Percentiles rank a stretch among this genome's conserved stretches.
phyloP scores from a whole-genome alignment of 1,140 invertebrate genomes.

The Eupeodes corollae region DNA sequence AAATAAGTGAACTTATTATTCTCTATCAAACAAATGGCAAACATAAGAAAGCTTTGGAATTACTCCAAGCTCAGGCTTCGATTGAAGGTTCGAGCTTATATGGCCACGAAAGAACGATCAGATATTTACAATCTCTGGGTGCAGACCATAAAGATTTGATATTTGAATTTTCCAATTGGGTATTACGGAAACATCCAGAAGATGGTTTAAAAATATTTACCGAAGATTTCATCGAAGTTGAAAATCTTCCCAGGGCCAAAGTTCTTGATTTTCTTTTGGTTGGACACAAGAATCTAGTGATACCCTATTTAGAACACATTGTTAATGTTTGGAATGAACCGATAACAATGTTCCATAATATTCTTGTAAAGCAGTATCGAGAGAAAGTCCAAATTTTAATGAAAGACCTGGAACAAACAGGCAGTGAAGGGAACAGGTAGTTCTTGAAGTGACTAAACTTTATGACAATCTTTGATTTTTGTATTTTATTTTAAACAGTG shows the following conservation, averaged over 20 bases:
- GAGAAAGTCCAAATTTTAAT: conserved; percentile 43
- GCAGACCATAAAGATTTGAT: conserved; percentile 79
- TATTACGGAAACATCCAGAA: conserved; percentile 72
- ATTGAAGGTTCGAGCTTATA: conserved; percentile 58
- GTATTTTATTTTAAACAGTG: background rate
- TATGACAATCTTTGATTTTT: background rate
- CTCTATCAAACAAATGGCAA: conserved; percentile 88
- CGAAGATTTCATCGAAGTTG: conserved; percentile 80
- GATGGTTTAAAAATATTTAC: conserved; percentile 92
- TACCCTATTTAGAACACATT: conserved; percentile 90
- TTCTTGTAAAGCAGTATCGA: conserved; percentile 74
- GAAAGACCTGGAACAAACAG: conserved; percentile 10
- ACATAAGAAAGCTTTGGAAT: conserved; percentile 82
- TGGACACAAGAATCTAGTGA: conserved; percentile 67
- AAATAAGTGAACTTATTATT: conserved; percentile 88
- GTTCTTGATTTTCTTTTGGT: conserved; percentile 80
- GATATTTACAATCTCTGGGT: conserved; percentile 85
- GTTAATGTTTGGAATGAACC: conserved; percentile 82
- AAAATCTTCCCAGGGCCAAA: conserved; percentile 74
- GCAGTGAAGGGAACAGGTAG: conserved; percentile 2
- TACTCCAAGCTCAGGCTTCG: conserved; percentile 71
- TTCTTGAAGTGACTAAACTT: background rate
- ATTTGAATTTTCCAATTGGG: conserved; percentile 90
- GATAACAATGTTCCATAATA: conserved; percentile 80
- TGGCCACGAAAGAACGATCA: conserved; percentile 72